Evolutionary conservation across 2,888 invertebrate genomes (phyloP).

Genomic region (Tenodera sinensis): DNA sequence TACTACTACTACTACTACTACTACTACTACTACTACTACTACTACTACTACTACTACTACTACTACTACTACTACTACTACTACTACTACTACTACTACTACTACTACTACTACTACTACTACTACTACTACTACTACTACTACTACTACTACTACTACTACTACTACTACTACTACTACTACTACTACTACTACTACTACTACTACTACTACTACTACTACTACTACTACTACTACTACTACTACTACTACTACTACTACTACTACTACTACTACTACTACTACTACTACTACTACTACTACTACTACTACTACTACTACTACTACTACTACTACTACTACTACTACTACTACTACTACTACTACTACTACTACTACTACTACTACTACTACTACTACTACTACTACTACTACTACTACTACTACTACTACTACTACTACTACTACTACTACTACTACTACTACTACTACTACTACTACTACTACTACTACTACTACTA

Average conservation of each 20-base stretch:
- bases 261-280: conserved; percentile 21
- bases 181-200: conserved; percentile 1
- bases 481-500: conserved; percentile 15
- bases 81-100: not conserved
- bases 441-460: too few relatives aligned
- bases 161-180: conserved; percentile 20
- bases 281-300: not conserved
- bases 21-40: too few relatives aligned
- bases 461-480: conserved; percentile 4
- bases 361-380: conserved; percentile 16
- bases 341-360: too few relatives aligned
- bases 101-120: too few relatives aligned
- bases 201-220: not conserved
- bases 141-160: not conserved
- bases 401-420: not conserved
- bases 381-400: conserved; percentile 7
- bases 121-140: too few relatives aligned
- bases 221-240: too few relatives aligned
- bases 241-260: not conserved
- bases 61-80: conserved; percentile 15
- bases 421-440: too few relatives aligned
- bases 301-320: not conserved
- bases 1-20: too few relatives aligned
- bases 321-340: too few relatives aligned
- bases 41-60: conserved; percentile 4